Conservation (phyloP, 2,113 vertebrate genomes). For the Notechis scutatus region DNA sequence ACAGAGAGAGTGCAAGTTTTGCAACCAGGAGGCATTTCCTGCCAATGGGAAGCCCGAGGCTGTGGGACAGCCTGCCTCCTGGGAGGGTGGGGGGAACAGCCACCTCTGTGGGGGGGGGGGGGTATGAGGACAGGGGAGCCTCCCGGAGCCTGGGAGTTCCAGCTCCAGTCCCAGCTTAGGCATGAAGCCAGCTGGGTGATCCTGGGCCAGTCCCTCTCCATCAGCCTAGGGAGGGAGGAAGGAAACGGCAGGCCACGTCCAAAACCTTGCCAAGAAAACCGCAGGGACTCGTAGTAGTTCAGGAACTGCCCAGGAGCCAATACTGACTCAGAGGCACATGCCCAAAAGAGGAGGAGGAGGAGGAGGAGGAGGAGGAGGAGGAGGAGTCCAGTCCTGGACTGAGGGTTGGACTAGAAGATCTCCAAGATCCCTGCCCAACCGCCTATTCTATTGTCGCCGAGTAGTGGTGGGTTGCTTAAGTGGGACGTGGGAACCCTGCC, state of each 20-base stretch:
- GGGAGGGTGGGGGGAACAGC: neutral
- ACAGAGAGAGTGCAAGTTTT: neutral
- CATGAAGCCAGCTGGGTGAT: too few species aligned
- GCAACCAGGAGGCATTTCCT: neutral
- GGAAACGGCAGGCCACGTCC: too few species aligned
- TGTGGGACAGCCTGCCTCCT: neutral
- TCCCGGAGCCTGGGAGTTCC: neutral
- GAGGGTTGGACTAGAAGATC: neutral
- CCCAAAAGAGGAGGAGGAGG: neutral
- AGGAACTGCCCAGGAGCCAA: neutral
- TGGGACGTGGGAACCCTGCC: neutral
- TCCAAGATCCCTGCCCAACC: neutral
- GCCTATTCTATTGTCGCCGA: neutral
- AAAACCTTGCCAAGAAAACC: neutral
- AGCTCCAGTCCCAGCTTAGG: neutral
- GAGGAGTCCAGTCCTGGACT: neutral
- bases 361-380: neutral
- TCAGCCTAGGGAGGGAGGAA: too few species aligned
- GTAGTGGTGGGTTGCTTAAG: neutral
- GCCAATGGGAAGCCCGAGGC: neutral
- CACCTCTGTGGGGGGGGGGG: neutral
- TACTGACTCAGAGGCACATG: neutral
- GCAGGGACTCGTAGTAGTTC: neutral
- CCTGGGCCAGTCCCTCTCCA: too few species aligned
- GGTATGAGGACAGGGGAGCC: neutral